phyloP scores from a whole-genome alignment of 2,797 vertebrate species.

The Tiaroga cobitis region DNA sequence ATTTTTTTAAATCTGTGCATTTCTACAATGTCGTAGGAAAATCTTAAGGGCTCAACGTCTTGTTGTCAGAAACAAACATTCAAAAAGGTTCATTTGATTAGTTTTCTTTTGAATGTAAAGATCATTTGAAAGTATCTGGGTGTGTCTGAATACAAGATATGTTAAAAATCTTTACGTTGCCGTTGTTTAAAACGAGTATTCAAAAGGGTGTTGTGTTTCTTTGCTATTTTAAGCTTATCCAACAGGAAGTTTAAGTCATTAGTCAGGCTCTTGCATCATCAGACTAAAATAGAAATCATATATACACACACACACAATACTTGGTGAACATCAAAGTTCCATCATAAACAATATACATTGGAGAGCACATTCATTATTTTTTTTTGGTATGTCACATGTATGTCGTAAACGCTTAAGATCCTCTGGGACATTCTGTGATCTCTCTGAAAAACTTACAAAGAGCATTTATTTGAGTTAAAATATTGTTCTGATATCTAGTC shows the following conservation, averaged over 20 bases:
- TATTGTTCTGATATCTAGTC: not conserved
- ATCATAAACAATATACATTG: not conserved
- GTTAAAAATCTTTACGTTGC: not conserved
- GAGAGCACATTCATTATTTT: not conserved
- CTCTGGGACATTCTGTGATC: not conserved
- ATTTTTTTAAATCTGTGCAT: not conserved
- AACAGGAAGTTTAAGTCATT: not conserved
- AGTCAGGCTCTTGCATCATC: not conserved
- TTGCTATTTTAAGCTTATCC: not conserved
- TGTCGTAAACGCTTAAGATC: not conserved
- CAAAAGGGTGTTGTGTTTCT: not conserved
- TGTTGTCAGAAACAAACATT: too few relatives aligned
- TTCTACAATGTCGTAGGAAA: not conserved
- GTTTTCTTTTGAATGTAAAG: slow-evolving; percentile 26
- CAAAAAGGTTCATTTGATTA: too few relatives aligned
- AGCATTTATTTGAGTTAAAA: slow-evolving; percentile 23
- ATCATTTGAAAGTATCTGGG: not conserved
- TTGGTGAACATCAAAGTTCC: not conserved
- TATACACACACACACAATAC: not conserved
- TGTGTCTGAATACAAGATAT: not conserved
- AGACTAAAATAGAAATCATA: not conserved
- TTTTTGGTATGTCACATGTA: not conserved
- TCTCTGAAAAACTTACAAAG: not conserved
- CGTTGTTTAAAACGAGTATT: not conserved
- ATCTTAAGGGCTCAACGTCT: slow-evolving; percentile 44